Evolutionary conservation across 2,113 vertebrate genomes (phyloP).

Genomic region (Labeo rohita): DNA sequence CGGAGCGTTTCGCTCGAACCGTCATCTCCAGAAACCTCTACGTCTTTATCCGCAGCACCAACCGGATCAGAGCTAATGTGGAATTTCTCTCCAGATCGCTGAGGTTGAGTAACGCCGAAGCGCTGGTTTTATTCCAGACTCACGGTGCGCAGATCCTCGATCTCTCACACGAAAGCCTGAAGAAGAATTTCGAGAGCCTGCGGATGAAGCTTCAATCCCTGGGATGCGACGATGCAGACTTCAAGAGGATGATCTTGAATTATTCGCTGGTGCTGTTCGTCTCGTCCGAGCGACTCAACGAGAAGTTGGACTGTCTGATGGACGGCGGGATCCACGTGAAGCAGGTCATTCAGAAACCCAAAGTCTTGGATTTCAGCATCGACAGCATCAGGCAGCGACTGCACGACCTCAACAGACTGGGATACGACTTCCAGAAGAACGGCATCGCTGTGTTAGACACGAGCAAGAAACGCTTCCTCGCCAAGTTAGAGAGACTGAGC

Average conservation of each 20-base stretch:
- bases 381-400: constrained; percentile 72
- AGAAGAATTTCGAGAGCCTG: constrained; percentile 71
- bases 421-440: constrained; percentile 76
- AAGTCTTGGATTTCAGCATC: constrained; percentile 74
- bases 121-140: constrained; percentile 74
- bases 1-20: constrained; percentile 70
- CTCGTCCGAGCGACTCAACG: constrained; percentile 68
- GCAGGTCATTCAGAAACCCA: constrained; percentile 72
- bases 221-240: constrained; percentile 65
- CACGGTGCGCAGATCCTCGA: constrained; percentile 74
- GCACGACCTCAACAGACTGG: constrained; percentile 64
- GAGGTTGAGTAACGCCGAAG: constrained; percentile 65
- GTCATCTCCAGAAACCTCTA: constrained; percentile 80
- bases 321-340: constrained; percentile 70
- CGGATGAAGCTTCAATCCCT: constrained; percentile 68
- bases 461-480: constrained; percentile 75
- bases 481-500: constrained; percentile 72
- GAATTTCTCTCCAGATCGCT: constrained; percentile 71
- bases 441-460: constrained; percentile 73
- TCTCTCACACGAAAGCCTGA: constrained; percentile 73
- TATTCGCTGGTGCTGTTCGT: constrained; percentile 72
- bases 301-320: constrained; percentile 78
- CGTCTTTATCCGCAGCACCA: constrained; percentile 80
- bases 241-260: constrained; percentile 68
- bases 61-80: constrained; percentile 74